Conservation (phyloP, 2,888 invertebrate genomes). For the Rhagium mordax region DNA sequence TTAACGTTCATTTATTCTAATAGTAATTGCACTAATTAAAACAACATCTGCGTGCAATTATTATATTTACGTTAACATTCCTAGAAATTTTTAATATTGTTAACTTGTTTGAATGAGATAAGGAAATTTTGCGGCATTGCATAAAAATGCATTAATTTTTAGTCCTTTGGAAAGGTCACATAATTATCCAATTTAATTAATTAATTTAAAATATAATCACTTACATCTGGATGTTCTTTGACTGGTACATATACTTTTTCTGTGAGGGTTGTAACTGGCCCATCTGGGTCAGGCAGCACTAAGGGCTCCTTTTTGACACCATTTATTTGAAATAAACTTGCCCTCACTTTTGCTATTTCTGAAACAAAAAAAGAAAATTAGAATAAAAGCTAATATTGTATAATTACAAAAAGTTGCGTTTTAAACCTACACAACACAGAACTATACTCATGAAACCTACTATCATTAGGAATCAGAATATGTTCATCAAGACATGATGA, state of each 20-base stretch:
- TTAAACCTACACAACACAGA: too few relatives aligned
- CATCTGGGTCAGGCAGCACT: conserved; percentile 91
- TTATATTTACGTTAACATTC: conserved; percentile 11
- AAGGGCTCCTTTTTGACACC: conserved; percentile 96
- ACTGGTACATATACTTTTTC: conserved; percentile 99
- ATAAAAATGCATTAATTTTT: neutral
- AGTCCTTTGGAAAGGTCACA: neutral
- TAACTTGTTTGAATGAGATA: neutral
- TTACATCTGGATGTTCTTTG: conserved; percentile 99
- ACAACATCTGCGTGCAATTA: conserved; percentile 34
- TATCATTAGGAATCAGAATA: neutral
- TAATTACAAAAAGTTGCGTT: too few relatives aligned
- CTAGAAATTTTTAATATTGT: conserved; percentile 13
- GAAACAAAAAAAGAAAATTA: conserved; percentile 71
- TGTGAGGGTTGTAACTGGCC: conserved; percentile 92
- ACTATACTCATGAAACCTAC: too few relatives aligned
- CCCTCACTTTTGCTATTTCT: conserved; percentile 99
- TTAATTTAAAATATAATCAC: conserved; percentile 69
- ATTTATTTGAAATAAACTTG: conserved; percentile 98
- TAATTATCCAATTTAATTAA: neutral
- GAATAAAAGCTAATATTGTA: too few relatives aligned
- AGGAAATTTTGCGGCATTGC: neutral
- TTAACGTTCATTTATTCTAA: conserved; percentile 12
- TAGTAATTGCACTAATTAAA: conserved; percentile 31
- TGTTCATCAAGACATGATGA: neutral